Percentiles rank a stretch among this genome's conserved stretches.
Evolutionary conservation across 2,113 vertebrate species (phyloP).

Genomic region (Leucoraja erinaceus): DNA sequence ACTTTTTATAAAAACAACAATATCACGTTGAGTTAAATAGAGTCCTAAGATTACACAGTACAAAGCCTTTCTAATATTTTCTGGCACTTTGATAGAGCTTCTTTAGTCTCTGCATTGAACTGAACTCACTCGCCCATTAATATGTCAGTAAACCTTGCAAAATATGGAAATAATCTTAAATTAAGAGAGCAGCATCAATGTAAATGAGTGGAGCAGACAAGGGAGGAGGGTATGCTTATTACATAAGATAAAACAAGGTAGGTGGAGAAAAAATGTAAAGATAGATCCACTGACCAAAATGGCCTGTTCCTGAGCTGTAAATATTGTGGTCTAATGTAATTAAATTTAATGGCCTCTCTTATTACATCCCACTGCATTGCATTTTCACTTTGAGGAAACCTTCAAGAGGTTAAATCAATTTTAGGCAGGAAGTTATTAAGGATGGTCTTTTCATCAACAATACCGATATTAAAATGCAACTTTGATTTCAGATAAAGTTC

Average conservation of each 20-base stretch:
- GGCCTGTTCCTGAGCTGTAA: not conserved
- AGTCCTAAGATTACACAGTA: too few species aligned
- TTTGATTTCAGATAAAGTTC: not conserved
- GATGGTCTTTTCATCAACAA: not conserved
- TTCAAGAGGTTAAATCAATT: too few species aligned
- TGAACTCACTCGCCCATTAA: too few species aligned
- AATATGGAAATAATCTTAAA: not conserved
- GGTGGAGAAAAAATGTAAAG: not conserved
- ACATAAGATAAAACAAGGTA: not conserved
- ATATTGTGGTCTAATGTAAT: not conserved
- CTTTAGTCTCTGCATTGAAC: too few species aligned
- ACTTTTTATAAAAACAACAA: too few species aligned
- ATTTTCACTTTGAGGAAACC: not conserved
- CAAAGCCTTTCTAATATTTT: too few species aligned
- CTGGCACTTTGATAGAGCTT: too few species aligned
- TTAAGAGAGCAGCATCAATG: too few species aligned
- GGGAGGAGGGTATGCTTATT: not conserved
- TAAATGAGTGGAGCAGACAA: too few species aligned
- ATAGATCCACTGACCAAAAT: not conserved
- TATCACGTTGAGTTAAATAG: too few species aligned
- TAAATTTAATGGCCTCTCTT: not conserved
- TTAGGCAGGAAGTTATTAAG: too few species aligned
- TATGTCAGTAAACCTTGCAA: too few species aligned
- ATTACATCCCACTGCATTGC: not conserved
- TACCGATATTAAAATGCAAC: not conserved